A percentile compares a stretch with the other conserved stretches of the same genome.
Evolutionary conservation across 2,888 invertebrate species (phyloP).

Genomic region (Deroplatys truncata): DNA sequence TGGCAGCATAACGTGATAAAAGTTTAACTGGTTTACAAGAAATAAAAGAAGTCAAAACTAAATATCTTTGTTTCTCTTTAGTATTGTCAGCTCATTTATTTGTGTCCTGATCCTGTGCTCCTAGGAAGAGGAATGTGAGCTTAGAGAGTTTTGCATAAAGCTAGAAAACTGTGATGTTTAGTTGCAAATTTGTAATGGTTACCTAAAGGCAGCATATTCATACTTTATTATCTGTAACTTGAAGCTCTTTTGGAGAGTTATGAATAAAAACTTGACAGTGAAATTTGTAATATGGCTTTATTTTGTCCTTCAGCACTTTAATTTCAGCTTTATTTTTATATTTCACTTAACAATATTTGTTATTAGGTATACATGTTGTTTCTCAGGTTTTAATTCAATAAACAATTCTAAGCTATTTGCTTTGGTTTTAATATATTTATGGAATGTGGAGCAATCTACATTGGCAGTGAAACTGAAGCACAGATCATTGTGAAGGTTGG

Average conservation of each 20-base stretch:
- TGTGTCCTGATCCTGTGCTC: neutral
- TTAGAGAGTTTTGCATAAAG: neutral
- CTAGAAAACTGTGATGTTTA: neutral
- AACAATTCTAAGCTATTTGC: too few relatives aligned
- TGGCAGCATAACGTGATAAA: neutral
- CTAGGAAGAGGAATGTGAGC: neutral
- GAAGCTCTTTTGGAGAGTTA: neutral
- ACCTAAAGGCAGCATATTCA: neutral
- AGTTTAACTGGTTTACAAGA: neutral
- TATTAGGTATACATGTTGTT: too few relatives aligned
- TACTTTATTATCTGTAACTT: neutral
- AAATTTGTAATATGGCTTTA: neutral
- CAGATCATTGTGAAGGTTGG: too few relatives aligned
- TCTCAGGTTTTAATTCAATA: too few relatives aligned
- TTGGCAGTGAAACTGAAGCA: too few relatives aligned
- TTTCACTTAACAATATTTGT: neutral
- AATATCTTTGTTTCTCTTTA: neutral
- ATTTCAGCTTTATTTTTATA: neutral
- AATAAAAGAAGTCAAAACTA: neutral
- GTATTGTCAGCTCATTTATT: neutral
- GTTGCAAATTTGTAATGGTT: neutral
- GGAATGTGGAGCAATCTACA: too few relatives aligned
- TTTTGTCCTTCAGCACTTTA: neutral
- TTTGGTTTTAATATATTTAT: too few relatives aligned
- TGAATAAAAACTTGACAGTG: neutral